A percentile compares a stretch with the other conserved stretches of the same genome.
phyloP scores from a whole-genome alignment of 2,888 invertebrate genomes.

The Drosophila hamatofila region DNA sequence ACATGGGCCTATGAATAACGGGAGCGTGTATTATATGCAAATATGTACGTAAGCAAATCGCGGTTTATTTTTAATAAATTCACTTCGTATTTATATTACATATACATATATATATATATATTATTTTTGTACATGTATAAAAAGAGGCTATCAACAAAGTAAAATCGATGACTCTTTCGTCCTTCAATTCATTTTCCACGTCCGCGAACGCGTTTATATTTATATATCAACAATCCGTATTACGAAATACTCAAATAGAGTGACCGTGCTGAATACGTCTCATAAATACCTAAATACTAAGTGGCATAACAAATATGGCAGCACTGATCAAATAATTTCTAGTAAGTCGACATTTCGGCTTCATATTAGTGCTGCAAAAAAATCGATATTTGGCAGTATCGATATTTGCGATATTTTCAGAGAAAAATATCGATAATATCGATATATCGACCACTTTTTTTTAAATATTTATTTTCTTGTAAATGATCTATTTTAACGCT shows the following conservation, averaged over 20 bases:
- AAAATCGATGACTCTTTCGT: slow-evolving; percentile 12
- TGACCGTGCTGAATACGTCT: slow-evolving; percentile 14
- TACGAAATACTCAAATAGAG: slow-evolving; percentile 37
- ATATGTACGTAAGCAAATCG: neutral
- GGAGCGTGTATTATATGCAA: slow-evolving; percentile 6
- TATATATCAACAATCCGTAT: slow-evolving; percentile 41
- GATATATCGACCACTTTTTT: no score
- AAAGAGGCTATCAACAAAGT: no score
- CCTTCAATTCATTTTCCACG: slow-evolving; percentile 18
- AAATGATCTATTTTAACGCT: no score
- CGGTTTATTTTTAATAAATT: neutral
- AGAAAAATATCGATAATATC: no score
- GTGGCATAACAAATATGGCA: neutral
- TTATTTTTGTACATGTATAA: no score
- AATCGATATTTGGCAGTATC: no score
- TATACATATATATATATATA: neutral
- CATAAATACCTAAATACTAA: neutral
- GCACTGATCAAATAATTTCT: neutral
- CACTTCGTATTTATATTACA: neutral
- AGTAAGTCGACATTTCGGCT: no score
- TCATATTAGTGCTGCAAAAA: no score
- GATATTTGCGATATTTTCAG: no score
- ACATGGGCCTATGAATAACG: slow-evolving; percentile 17
- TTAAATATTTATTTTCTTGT: no score
- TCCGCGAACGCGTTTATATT: slow-evolving; percentile 24